Conservation (phyloP, 2,113 vertebrate species). For the Alectura lathami region DNA sequence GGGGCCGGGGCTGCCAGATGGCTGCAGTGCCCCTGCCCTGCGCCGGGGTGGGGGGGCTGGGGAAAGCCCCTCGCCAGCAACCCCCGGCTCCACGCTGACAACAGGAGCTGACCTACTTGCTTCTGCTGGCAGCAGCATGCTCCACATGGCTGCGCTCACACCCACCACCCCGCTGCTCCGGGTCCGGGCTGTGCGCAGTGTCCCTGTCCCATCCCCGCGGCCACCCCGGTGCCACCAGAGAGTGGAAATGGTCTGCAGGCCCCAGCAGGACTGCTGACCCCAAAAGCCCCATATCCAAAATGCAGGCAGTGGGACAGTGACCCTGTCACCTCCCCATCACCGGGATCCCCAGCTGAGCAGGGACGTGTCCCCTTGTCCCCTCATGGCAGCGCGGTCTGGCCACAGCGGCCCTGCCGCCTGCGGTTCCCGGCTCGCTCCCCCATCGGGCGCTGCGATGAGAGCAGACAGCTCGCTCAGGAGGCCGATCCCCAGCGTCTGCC, state of each 20-base stretch:
- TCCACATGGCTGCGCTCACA: neutral
- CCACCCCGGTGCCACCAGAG: rapidly evolving
- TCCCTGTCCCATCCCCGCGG: neutral
- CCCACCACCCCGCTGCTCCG: rapidly evolving
- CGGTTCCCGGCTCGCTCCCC: neutral
- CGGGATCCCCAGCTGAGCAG: rapidly evolving
- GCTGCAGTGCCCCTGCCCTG: neutral
- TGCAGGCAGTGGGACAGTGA: rapidly evolving
- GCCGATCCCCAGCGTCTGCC: conserved; percentile 35
- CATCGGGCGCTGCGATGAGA: neutral
- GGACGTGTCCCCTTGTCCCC: rapidly evolving
- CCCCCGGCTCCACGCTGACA: rapidly evolving
- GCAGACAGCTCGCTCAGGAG: conserved; percentile 46
- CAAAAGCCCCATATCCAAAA: rapidly evolving
- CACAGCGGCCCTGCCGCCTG: neutral
- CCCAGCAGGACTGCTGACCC: neutral
- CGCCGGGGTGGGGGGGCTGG: neutral
- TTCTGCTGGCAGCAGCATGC: neutral
- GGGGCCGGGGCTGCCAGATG: neutral
- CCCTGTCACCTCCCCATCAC: rapidly evolving
- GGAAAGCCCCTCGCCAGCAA: neutral
- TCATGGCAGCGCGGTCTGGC: rapidly evolving
- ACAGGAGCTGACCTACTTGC: conserved; percentile 58
- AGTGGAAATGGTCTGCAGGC: rapidly evolving
- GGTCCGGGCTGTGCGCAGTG: rapidly evolving